Percentiles rank a stretch among this genome's conserved stretches.
Evolutionary conservation across 2,888 invertebrate species (phyloP).

Genomic region (Pachycephus smyrnensis): DNA sequence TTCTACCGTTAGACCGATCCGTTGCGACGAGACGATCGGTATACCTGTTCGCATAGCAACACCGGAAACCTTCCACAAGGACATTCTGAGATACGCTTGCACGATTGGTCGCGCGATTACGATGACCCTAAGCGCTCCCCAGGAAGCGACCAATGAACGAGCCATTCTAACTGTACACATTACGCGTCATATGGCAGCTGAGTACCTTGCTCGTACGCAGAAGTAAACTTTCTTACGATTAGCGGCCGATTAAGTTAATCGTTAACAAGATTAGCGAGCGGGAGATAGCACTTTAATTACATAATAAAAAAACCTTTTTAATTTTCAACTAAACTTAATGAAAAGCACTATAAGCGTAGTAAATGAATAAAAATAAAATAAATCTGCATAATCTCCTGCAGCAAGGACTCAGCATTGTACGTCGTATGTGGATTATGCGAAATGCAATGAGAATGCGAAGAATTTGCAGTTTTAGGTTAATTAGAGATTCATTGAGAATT

Average conservation of each 20-base stretch:
- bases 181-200: not conserved
- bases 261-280: not conserved
- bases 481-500: no score
- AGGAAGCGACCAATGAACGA: constrained; percentile 6
- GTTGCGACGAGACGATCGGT: constrained; percentile 35
- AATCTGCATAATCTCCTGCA: not conserved
- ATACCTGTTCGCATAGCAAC: constrained; percentile 39
- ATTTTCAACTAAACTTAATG: not conserved
- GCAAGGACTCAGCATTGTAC: not conserved
- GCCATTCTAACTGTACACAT: constrained; percentile 5
- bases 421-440: not conserved
- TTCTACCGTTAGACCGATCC: constrained; percentile 55
- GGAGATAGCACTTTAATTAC: not conserved
- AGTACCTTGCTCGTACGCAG: not conserved
- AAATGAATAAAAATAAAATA: not conserved
- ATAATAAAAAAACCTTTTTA: not conserved
- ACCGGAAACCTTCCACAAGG: constrained; percentile 37
- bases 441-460: not conserved
- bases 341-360: not conserved
- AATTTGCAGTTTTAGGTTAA: not conserved
- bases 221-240: not conserved
- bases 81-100: not conserved
- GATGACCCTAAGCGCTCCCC: constrained; percentile 1
- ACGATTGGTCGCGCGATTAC: not conserved
- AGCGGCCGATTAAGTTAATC: not conserved